Base-by-base conservation (phyloP, 2,797 vertebrate genomes). In the Urocyon cinereoargenteus region DNA sequence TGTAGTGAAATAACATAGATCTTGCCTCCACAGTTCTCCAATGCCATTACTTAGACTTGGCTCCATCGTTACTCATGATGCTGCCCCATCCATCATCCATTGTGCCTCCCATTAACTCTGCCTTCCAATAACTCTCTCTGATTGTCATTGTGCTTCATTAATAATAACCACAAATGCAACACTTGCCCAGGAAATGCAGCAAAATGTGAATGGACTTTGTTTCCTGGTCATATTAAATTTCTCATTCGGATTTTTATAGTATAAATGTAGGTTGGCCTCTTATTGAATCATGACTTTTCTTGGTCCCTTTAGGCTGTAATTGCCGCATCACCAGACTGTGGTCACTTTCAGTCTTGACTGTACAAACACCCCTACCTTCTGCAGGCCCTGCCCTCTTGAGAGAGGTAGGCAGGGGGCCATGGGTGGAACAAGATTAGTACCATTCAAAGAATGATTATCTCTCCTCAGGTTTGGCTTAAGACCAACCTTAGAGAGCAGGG, bases 1-100 rank as follows among this genome's bases (percentile, higher is more conserved):
- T 40, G 61, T 91, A 68, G 73, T 79, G 72, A 91, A 96, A 85
- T 84, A 31, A 21, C 21, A 73, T 79, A 94, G 88, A 91, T 81
- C 73, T 91, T 79, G 64, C n/a, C 18, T 94, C n/a, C 10, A 6
- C 26, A 85, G 22, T 79, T 95, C 62, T 91, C 51, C n/a, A 53
- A 9, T 49, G 28, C 53, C 28, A 53, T 89, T 73, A 61, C 73
- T 89, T 85, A 79, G 57, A 59, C 5, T 57, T 11, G 6, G n/a
- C 75, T 73, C 59, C 61, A 75, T 57, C 62, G 49, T 88, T 89
- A 82, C 19, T 72, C 57, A 68, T 6, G 24, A 59, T 2, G 4
- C n/a, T 49, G 59, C 28, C 45, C 49, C 51, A 45, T 85, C 79
- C 64, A 61, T 91, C 55, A 53, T 59, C 34, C 36, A 24, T 66